Evolutionary conservation across 2,888 invertebrate genomes (phyloP).

Genomic region (Zygaena filipendulae): DNA sequence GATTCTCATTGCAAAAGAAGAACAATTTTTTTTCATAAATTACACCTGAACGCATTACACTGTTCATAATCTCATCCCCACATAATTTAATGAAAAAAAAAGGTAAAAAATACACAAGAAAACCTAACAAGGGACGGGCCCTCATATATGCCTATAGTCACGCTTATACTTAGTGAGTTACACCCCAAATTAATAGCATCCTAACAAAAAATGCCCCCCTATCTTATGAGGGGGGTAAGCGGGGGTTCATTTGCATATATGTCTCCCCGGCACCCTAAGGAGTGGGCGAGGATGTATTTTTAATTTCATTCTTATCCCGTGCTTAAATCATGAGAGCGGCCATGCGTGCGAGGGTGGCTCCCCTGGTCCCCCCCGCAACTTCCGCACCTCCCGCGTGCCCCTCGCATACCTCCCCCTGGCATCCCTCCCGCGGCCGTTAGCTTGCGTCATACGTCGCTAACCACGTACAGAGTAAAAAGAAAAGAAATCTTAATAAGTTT

Average conservation of each 20-base stretch:
- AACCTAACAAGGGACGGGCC: constrained; percentile 32
- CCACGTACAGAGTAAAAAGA: constrained; percentile 67
- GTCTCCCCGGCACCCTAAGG: constrained; percentile 65
- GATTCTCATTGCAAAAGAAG: too few relatives aligned
- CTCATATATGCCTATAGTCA: constrained; percentile 40
- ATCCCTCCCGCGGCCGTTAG: constrained; percentile 42
- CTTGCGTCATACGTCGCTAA: constrained; percentile 69
- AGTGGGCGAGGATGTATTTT: constrained; percentile 65
- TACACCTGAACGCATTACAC: constrained; percentile 41
- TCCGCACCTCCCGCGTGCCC: too few relatives aligned
- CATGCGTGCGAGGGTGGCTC: constrained; percentile 59
- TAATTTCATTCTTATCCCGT: constrained; percentile 70
- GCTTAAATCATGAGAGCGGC: constrained; percentile 69
- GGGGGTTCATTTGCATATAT: constrained; percentile 66
- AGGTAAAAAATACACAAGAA: constrained; percentile 26
- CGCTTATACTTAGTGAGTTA: constrained; percentile 51
- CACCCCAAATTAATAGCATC: constrained; percentile 69
- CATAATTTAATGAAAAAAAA: constrained; percentile 57
- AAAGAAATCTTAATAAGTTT: constrained; percentile 70
- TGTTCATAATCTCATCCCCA: constrained; percentile 52
- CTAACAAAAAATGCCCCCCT: constrained; percentile 65
- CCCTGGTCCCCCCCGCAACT: constrained; percentile 24
- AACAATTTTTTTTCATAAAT: too few relatives aligned
- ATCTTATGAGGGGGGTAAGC: constrained; percentile 45
- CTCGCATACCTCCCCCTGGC: too few relatives aligned